These are phyloP conservation scores for Grus americana DNA, from an alignment of 2,113 vertebrate species.

Conservation along the genomic window DNA sequence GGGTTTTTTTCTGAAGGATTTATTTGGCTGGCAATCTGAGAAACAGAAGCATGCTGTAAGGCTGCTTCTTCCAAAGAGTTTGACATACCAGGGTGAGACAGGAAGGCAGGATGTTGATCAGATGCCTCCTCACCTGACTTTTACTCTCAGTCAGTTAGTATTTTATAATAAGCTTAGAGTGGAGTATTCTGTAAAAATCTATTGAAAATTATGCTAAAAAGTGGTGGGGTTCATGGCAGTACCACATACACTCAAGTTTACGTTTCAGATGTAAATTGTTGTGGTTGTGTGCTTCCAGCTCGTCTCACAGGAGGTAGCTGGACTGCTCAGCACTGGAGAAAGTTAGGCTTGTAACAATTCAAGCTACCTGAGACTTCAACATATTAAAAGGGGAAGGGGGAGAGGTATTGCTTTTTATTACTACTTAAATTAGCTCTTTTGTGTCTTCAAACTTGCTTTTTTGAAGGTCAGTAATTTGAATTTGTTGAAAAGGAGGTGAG, in stretches of 20 bases:
- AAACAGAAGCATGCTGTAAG: not conserved
- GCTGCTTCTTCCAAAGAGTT: not conserved
- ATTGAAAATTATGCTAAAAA: not conserved
- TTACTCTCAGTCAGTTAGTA: not conserved
- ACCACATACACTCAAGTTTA: not conserved
- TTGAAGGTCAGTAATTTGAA: not conserved
- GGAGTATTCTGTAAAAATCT: not conserved
- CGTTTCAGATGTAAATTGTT: not conserved
- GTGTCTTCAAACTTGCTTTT: not conserved
- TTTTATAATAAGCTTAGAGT: not conserved
- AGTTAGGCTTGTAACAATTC: not conserved
- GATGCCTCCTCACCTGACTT: not conserved
- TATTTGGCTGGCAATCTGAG: not conserved
- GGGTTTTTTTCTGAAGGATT: not conserved
- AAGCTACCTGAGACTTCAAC: not conserved
- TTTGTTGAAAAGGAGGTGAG: not conserved
- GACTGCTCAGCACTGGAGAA: not conserved
- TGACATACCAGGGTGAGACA: not conserved
- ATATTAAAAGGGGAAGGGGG: not conserved
- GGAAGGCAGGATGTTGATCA: not conserved
- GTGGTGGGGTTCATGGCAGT: not conserved
- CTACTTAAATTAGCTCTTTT: not conserved
- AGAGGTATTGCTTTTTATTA: not conserved
- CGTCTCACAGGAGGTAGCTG: not conserved
- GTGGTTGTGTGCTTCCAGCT: not conserved